phyloP scores from a whole-genome alignment of 2,113 vertebrate genomes.

The Cynopterus brachyotis region DNA sequence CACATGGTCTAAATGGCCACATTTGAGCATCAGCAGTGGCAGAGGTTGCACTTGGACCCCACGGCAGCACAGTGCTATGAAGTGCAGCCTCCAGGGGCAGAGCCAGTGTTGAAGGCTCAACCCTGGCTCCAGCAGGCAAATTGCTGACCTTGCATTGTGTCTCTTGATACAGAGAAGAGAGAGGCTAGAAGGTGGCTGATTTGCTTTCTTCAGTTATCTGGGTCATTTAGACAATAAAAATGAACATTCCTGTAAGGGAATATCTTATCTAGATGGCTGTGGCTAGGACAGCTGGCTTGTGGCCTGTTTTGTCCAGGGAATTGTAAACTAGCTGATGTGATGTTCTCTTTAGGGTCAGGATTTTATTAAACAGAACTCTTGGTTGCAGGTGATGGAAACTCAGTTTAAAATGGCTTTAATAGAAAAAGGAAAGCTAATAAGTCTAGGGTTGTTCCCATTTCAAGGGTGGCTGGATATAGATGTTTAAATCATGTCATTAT shows the following conservation, averaged over 20 bases:
- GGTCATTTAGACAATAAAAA: not conserved
- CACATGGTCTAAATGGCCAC: too few species aligned
- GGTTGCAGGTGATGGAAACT: not conserved
- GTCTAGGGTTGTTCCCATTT: not conserved
- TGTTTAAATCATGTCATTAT: not conserved
- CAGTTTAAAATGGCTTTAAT: not conserved
- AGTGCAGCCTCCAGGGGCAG: not conserved
- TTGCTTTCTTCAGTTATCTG: not conserved
- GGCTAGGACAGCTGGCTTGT: not conserved
- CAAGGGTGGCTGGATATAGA: not conserved
- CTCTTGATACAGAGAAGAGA: not conserved
- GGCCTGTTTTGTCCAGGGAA: not conserved
- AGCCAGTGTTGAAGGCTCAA: not conserved
- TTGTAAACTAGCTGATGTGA: not conserved
- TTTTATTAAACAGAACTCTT: slow-evolving; percentile 29
- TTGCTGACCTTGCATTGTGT: not conserved
- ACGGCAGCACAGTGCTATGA: too few species aligned
- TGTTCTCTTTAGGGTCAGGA: not conserved
- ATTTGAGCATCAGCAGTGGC: too few species aligned
- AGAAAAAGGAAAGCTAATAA: not conserved
- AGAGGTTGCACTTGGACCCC: not conserved
- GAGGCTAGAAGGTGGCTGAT: not conserved
- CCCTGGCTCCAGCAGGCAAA: not conserved
- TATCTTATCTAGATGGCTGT: not conserved
- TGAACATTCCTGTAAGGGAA: not conserved